These are phyloP conservation scores for Alentia gelatinosa DNA, from an alignment of 2,888 invertebrate species.

Conservation along the genomic window DNA sequence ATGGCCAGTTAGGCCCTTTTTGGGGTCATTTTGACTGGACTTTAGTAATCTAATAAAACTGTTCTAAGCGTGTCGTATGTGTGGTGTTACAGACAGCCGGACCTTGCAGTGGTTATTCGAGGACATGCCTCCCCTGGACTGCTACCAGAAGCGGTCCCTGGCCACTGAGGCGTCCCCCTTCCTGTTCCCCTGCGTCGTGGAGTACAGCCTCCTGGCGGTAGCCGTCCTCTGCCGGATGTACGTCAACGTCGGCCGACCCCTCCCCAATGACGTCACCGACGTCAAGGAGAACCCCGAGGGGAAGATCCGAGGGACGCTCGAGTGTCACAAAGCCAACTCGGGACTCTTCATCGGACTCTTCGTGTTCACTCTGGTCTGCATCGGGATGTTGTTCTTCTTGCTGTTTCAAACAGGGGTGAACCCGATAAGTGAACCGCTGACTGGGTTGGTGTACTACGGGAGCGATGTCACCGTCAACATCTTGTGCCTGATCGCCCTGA, in stretches of 20 bases:
- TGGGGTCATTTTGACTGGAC: too few species aligned
- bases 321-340: constrained; percentile 81
- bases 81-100: not conserved
- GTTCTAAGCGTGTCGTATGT: too few species aligned
- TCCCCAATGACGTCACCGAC: not conserved
- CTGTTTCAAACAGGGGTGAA: constrained; percentile 70
- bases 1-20: too few species aligned
- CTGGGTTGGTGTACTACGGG: constrained; percentile 59
- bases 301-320: constrained; percentile 59
- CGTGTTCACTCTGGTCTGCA: constrained; percentile 77
- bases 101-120: not conserved
- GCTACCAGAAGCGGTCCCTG: constrained; percentile 18
- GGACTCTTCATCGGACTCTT: constrained; percentile 80
- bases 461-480: constrained; percentile 45
- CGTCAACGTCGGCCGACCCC: not conserved
- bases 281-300: not conserved
- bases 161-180: constrained; percentile 55
- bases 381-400: constrained; percentile 76
- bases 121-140: constrained; percentile 10
- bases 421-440: constrained; percentile 63
- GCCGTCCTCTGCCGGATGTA: constrained; percentile 56
- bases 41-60: too few species aligned
- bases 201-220: constrained; percentile 57
- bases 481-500: not conserved
- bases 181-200: constrained; percentile 57